A percentile compares a stretch with the other conserved stretches of the same genome.
These are phyloP conservation scores for Cyprinus carpio DNA, from an alignment of 2,113 vertebrate genomes.

Conservation along the genomic window DNA sequence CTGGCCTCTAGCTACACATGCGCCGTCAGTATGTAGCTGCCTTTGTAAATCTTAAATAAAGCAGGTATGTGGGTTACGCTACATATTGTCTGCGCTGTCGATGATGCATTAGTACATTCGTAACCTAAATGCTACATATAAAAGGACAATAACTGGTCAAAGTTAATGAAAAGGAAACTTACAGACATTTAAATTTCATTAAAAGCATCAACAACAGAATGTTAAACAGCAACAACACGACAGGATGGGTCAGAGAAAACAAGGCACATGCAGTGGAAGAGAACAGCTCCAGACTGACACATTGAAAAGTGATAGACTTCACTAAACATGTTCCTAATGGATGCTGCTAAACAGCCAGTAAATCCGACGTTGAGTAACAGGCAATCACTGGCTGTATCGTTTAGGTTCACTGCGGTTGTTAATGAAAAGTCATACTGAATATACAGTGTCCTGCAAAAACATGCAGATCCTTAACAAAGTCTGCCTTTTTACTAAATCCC, in stretches of 20 bases:
- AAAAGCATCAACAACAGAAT: conserved; percentile 35
- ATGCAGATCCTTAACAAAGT: conserved; percentile 10
- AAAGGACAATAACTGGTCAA: conserved; percentile 7
- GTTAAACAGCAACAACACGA: conserved; percentile 66
- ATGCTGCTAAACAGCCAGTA: conserved; percentile 9
- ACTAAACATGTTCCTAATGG: conserved; percentile 18
- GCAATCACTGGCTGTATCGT: not conserved
- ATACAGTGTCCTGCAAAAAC: not conserved
- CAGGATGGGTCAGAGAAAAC: conserved; percentile 58
- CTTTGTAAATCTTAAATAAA: conserved; percentile 18
- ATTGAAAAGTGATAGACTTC: conserved; percentile 72
- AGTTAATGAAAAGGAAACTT: conserved; percentile 14
- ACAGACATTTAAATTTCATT: not conserved
- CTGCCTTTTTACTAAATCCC: not conserved
- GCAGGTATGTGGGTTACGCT: not conserved
- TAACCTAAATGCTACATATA: not conserved
- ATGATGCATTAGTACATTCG: not conserved
- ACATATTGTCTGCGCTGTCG: conserved; percentile 6
- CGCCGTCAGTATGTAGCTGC: conserved; percentile 22
- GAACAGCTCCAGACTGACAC: conserved; percentile 76
- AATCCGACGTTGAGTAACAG: not conserved
- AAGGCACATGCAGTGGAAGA: conserved; percentile 74
- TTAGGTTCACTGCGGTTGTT: not conserved
- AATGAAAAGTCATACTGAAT: not conserved
- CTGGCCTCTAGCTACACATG: not conserved